Base-by-base conservation (phyloP, 2,113 vertebrate species). In the Psittacara wagleri region DNA sequence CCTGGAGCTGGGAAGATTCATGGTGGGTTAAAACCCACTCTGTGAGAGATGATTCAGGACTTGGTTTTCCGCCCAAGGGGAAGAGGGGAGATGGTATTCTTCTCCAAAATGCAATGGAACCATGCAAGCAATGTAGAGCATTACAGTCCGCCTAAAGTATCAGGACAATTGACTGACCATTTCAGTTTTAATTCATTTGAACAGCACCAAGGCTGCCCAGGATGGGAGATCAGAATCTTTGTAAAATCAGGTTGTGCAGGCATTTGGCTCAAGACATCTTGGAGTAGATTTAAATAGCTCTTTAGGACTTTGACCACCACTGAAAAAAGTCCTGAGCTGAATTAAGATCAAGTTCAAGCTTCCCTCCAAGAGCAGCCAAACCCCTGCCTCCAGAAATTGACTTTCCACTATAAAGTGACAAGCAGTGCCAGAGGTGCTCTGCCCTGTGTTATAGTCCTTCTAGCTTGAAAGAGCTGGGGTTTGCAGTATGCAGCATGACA, bases 161-260 rank as follows among this genome's bases (percentile, higher is more conserved):
- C 22, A 73, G 37, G 18, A 8, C 33, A 78, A n/a, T 17, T 75
- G 18, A 81, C 25, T 48, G 16, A 88, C 22, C 84, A 46, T 86
- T 88, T 81, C n/a, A 17, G 51, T 70, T 93, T 73, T 80, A 88
- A 73, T 62, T 90, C 33, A 35, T 37, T 74, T 33, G 52, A 82
- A 35, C 43, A 92, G 19, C 64, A 35, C 52, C 28, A 90, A 73
- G 43, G 29, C 17, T 90, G 33, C n/a, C 29, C 31, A 31, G n/a
- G 39, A 84, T 48, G 39, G 88, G 33, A 94, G 51, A 90, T 94
- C 82, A 95, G 94, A 95, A 88, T 49, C 69, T 85, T 83, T 82
- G 39, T 68, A 90, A 85, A 91, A 83, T 92, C 77, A 88, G n/a
- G 64, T 79, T 82, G 44, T 33, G 17, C 0, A 5, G 72, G 33